Evolutionary conservation across 1,140 invertebrate species (phyloP), one percentile per base, ranked within the genome.

Genomic region (Bombus huntii): DNA sequence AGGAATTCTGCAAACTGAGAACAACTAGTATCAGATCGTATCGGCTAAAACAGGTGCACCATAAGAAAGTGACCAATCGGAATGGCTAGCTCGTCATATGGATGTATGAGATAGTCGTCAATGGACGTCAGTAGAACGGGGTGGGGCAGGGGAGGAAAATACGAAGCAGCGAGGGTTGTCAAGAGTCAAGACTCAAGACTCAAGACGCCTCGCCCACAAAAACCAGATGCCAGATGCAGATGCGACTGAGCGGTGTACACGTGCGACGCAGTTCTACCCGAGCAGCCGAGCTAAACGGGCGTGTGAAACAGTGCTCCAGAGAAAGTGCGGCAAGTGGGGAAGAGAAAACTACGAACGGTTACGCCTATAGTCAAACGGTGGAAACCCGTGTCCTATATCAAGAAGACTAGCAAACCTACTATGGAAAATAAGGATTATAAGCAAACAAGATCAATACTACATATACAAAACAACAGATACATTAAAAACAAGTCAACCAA

Each of bases 211-310:
- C 88, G 87, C 85, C 72, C 89, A 91, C 88, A 93, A 92, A 94
- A 93, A 93, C 75, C 79, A 79, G 83, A 91, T 88, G 90, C 75
- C 79, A 79, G 83, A 91, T 88, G 90, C 92, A 93, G 91, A 93
- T 92, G 93, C 90, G 88, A 83, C 81, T 76, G 87, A 76, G 84
- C 87, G 78, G 87, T 74, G 87, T 88, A 91, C 93, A 93, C 92
- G 93, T 93, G 94, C 89, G 85, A 83, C 76, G 68, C 88, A 31
- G 31, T 31, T 31, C 31, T 31, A 31, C 31, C 31, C 31, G 31
- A 31, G 31, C 31, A 31, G 31, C 31, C 31, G 31, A 31, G 31
- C 31, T 31, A 31, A 31, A 31, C 31, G 31, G 31, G 31, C 31
- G 31, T 31, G 31, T 31, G 31, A 31, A 31, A 31, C 31, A 31